Evolutionary conservation across 2,113 vertebrate genomes (phyloP).

Genomic region (Motacilla alba): DNA sequence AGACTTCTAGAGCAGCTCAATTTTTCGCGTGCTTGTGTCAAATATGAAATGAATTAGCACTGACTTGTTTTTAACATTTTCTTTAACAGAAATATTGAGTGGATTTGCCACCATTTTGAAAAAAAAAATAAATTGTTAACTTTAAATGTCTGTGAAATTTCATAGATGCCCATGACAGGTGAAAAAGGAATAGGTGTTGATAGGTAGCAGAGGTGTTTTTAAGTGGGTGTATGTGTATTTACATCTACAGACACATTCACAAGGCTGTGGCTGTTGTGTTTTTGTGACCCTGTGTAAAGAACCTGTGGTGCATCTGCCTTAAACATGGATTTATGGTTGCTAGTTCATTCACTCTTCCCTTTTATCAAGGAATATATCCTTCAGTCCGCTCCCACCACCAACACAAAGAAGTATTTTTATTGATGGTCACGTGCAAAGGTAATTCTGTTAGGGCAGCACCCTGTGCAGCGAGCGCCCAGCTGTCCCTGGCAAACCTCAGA

Average conservation of each 20-base stretch:
- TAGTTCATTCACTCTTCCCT: not conserved
- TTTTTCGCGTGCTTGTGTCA: not conserved
- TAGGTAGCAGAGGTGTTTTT: not conserved
- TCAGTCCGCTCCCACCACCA: not conserved
- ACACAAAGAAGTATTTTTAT: not conserved
- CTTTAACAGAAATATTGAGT: not conserved
- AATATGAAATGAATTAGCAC: not conserved
- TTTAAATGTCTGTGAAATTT: not conserved
- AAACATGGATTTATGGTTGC: not conserved
- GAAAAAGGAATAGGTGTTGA: not conserved
- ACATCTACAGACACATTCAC: not conserved
- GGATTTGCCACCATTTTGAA: not conserved
- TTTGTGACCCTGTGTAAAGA: not conserved
- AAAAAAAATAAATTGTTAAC: not conserved
- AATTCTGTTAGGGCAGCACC: not conserved
- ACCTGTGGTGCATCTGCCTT: not conserved
- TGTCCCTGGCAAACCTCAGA: not conserved
- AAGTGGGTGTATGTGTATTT: not conserved
- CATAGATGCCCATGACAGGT: not conserved
- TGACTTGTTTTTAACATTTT: not conserved
- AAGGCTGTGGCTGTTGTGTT: not conserved
- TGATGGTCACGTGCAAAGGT: not conserved
- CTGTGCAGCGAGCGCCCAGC: not conserved
- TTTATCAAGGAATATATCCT: not conserved
- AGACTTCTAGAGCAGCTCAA: not conserved